These are phyloP conservation scores for Marmota flaviventris DNA, from an alignment of 2,113 vertebrate species.

Conservation along the genomic window DNA sequence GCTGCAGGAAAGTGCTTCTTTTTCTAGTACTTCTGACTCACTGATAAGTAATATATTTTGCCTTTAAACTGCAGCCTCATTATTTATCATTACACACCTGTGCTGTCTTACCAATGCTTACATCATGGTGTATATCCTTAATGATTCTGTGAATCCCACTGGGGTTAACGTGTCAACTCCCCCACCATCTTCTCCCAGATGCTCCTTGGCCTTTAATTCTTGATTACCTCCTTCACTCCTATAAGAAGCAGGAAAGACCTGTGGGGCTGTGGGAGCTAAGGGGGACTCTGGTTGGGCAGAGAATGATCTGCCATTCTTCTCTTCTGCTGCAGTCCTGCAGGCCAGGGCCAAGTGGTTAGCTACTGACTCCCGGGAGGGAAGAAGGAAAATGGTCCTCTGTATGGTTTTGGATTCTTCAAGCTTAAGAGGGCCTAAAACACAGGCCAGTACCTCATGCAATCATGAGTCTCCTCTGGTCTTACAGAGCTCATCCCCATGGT, in stretches of 20 bases:
- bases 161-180: background rate
- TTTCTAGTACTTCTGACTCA: background rate
- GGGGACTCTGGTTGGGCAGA: background rate
- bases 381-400: background rate
- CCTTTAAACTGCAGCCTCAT: background rate
- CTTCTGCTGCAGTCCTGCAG: background rate
- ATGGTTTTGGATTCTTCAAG: background rate
- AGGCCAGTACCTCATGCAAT: fast-evolving
- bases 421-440: background rate
- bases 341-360: background rate
- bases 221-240: background rate
- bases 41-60: background rate
- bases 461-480: background rate
- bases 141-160: background rate
- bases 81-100: too few species aligned
- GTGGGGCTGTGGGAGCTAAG: background rate
- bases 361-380: background rate
- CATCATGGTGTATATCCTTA: background rate
- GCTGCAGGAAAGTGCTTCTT: background rate
- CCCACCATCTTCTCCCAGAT: background rate
- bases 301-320: background rate
- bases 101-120: background rate
- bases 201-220: background rate
- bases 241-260: background rate
- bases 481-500: background rate